Percentiles rank a stretch among this genome's conserved stretches.
Evolutionary conservation across 2,888 invertebrate genomes (phyloP).

Genomic region (Parnassius glacialis): DNA sequence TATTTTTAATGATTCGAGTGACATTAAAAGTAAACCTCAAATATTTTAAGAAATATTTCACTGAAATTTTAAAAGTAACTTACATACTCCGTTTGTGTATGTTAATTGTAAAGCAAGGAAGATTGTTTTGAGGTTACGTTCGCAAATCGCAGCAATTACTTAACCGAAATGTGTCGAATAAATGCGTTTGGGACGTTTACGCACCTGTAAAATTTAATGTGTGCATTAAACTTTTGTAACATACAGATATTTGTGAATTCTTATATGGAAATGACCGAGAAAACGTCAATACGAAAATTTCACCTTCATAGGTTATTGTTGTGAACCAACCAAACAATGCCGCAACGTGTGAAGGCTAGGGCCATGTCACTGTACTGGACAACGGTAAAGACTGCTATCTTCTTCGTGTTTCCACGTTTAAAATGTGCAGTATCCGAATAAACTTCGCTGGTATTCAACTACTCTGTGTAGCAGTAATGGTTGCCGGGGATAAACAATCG

Average conservation of each 20-base stretch:
- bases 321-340: conserved; percentile 34
- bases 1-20: too few relatives aligned
- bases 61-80: too few relatives aligned
- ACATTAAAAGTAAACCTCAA: too few relatives aligned
- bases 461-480: conserved; percentile 68
- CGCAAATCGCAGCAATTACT: not conserved
- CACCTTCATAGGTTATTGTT: conserved; percentile 40
- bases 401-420: conserved; percentile 1
- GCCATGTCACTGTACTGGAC: conserved; percentile 25
- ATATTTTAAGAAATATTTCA: too few relatives aligned
- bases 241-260: conserved; percentile 2
- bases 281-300: conserved; percentile 42
- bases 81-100: too few relatives aligned
- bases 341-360: conserved; percentile 37
- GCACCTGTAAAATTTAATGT: conserved; percentile 3
- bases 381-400: conserved; percentile 12
- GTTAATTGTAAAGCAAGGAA: not conserved
- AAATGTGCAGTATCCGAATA: conserved; percentile 37
- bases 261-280: conserved; percentile 23
- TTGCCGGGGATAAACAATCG: conserved; percentile 69
- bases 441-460: conserved; percentile 54
- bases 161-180: conserved; percentile 1
- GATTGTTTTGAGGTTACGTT: not conserved
- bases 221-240: not conserved
- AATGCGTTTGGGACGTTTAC: not conserved